A percentile compares a stretch with the other conserved stretches of the same genome.
These are phyloP conservation scores for Choristoneura fumiferana DNA, from an alignment of 1,140 invertebrate species.

Conservation along the genomic window DNA sequence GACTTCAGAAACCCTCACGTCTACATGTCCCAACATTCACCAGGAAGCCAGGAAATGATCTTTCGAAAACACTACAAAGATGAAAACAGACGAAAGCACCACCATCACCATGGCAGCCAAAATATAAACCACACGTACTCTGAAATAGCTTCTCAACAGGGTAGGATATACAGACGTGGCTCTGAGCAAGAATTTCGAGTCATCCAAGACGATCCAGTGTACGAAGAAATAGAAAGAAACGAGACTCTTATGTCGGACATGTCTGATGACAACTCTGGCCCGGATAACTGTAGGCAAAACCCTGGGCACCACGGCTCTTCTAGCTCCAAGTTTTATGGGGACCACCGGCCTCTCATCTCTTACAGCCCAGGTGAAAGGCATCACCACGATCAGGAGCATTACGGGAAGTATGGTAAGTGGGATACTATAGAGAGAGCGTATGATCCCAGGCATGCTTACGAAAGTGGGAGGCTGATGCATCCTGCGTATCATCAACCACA, in stretches of 20 bases:
- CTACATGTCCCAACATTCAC: constrained; percentile 74
- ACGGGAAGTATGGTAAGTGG: constrained; percentile 78
- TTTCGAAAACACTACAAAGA: constrained; percentile 72
- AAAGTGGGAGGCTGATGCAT: constrained; percentile 71
- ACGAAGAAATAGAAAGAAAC: constrained; percentile 88
- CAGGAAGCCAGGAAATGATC: constrained; percentile 72
- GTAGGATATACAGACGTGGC: constrained; percentile 71
- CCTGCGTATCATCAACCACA: constrained; percentile 63
- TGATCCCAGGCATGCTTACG: constrained; percentile 62
- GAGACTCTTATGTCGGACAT: constrained; percentile 88
- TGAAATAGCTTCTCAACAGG: constrained; percentile 77
- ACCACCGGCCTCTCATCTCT: constrained; percentile 87
- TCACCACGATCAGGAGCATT: constrained; percentile 78
- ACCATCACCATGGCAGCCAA: constrained; percentile 67
- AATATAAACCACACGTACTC: constrained; percentile 80
- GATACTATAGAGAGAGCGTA: constrained; percentile 80
- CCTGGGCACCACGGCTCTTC: constrained; percentile 80
- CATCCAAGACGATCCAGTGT: constrained; percentile 86
- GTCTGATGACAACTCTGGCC: constrained; percentile 88
- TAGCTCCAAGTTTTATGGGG: constrained; percentile 85
- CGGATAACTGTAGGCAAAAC: constrained; percentile 83
- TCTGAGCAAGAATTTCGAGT: constrained; percentile 70
- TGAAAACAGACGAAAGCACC: constrained; percentile 60
- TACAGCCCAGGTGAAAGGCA: constrained; percentile 80
- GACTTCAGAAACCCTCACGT: constrained; percentile 78